Evolutionary conservation across 2,797 vertebrate species (phyloP).

Genomic region (Serranus cabrilla): DNA sequence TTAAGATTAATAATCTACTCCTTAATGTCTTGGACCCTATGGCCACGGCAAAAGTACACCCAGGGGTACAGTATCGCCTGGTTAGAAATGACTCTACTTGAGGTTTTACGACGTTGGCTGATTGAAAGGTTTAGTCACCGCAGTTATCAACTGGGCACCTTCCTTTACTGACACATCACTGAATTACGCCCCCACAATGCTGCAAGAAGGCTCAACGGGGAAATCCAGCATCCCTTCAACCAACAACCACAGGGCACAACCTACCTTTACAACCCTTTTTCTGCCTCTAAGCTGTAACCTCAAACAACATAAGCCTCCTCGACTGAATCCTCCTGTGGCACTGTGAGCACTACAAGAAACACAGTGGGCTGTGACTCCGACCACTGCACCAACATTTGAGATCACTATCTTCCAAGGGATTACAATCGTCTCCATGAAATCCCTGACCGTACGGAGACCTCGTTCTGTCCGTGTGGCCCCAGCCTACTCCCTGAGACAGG

Average conservation of each 20-base stretch:
- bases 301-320: conserved; percentile 26
- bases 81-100: not conserved
- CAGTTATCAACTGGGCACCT: conserved; percentile 3
- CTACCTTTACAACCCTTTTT: conserved; percentile 2
- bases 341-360: conserved; percentile 46
- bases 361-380: conserved; percentile 27
- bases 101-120: conserved; percentile 1
- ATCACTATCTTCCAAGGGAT: conserved; percentile 50
- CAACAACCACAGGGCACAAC: conserved; percentile 8
- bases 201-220: not conserved
- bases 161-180: not conserved
- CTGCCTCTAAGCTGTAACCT: conserved; percentile 29
- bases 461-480: conserved; percentile 9
- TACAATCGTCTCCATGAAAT: conserved; percentile 38
- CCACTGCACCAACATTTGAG: conserved; percentile 30
- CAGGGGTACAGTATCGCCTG: not conserved
- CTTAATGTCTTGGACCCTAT: not conserved
- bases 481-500: not conserved
- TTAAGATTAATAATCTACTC: not conserved
- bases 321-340: conserved; percentile 31
- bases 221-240: conserved; percentile 11
- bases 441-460: conserved; percentile 25
- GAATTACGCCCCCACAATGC: conserved; percentile 32
- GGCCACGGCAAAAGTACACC: too few species aligned
- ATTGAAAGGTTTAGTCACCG: conserved; percentile 14